Evolutionary conservation across 2,797 vertebrate genomes (phyloP).

Genomic region (Enteromius radiatus): DNA sequence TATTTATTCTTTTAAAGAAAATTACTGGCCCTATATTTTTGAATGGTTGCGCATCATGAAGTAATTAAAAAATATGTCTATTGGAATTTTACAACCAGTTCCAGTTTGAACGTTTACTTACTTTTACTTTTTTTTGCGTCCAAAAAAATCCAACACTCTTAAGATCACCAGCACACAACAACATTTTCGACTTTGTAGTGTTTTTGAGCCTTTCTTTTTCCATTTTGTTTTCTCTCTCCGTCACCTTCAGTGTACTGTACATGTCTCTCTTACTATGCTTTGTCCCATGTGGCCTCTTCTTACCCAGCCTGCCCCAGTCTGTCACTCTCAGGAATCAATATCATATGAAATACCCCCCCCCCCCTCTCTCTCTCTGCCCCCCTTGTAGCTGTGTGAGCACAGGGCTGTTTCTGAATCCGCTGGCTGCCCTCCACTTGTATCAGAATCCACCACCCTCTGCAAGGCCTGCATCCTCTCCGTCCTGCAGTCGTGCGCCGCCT

Average conservation of each 20-base stretch:
- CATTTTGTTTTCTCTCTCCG: not conserved
- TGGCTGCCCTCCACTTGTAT: constrained; percentile 63
- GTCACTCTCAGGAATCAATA: constrained; percentile 29
- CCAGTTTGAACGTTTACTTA: not conserved
- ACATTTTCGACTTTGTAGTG: not conserved
- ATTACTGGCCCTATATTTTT: no score
- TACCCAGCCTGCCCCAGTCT: constrained; percentile 8
- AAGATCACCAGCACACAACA: not conserved
- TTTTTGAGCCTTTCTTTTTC: not conserved
- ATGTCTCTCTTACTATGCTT: not conserved
- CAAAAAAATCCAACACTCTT: not conserved
- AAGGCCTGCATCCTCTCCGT: constrained; percentile 48
- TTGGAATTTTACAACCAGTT: not conserved
- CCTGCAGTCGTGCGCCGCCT: constrained; percentile 42
- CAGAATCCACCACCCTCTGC: constrained; percentile 63
- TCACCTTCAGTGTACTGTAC: not conserved
- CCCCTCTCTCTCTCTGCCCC: not conserved
- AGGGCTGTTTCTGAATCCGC: constrained; percentile 43
- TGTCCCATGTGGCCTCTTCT: not conserved
- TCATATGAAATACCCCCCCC: constrained; percentile 6
- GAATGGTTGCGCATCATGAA: no score
- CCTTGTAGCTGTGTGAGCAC: not conserved
- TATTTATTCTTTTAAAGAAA: no score
- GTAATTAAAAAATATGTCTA: no score
- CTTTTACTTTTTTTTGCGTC: not conserved